Conservation (phyloP, 2,888 invertebrate genomes). For the Kryphioiulus occultus region DNA sequence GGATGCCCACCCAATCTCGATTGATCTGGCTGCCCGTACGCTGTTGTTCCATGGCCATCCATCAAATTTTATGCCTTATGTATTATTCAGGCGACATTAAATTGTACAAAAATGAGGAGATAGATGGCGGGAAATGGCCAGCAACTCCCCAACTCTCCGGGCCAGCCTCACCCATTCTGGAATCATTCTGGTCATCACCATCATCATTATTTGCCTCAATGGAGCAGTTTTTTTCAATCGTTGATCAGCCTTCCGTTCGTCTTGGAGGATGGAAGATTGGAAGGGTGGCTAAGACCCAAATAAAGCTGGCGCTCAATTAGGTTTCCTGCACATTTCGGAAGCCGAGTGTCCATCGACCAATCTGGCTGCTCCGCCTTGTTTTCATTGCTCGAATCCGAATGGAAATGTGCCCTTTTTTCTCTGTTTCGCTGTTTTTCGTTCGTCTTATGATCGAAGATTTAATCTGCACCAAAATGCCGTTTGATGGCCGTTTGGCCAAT, state of each 20-base stretch:
- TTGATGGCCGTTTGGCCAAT: background rate
- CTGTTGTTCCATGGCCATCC: background rate
- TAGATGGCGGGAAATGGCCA: constrained; percentile 1
- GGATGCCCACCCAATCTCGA: constrained; percentile 13
- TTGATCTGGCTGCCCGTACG: background rate
- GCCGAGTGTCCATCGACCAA: background rate
- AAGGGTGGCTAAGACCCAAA: too few species aligned
- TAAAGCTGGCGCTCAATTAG: background rate
- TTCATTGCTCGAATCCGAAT: too few species aligned
- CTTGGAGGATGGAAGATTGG: background rate
- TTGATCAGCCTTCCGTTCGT: background rate
- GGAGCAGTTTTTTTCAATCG: constrained; percentile 10
- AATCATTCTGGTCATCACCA: background rate
- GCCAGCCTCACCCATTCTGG: background rate
- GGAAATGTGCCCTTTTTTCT: background rate
- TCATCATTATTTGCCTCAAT: constrained; percentile 20
- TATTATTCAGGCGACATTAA: constrained; percentile 21
- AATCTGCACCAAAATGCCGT: background rate
- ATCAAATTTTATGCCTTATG: constrained; percentile 13
- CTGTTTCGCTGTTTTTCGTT: background rate
- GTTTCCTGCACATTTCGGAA: constrained; percentile 8
- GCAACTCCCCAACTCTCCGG: background rate
- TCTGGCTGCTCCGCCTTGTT: background rate
- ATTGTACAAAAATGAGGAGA: constrained; percentile 27
- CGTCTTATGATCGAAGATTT: background rate